Conservation (phyloP, 2,113 vertebrate genomes). For the Esox niger region DNA sequence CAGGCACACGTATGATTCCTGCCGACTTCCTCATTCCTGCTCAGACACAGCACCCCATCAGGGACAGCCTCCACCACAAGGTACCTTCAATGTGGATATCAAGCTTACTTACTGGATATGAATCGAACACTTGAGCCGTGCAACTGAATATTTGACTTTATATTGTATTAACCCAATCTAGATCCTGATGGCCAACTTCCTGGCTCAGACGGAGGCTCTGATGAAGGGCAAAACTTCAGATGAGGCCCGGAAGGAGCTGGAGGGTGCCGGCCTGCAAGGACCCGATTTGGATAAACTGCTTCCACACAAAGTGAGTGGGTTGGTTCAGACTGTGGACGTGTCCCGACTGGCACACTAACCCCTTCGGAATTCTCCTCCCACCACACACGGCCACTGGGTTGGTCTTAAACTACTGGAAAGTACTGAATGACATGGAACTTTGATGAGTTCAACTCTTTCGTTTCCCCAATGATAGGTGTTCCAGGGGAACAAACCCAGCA, state of each 20-base stretch:
- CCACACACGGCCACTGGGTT: background rate
- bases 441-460: background rate
- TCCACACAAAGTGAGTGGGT: slow-evolving; percentile 85
- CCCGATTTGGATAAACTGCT: slow-evolving; percentile 83
- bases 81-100: slow-evolving; percentile 49
- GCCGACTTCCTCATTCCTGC: slow-evolving; percentile 94
- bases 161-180: slow-evolving; percentile 31
- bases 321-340: background rate
- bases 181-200: slow-evolving; percentile 94
- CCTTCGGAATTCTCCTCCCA: too few relatives aligned
- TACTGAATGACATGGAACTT: too few relatives aligned
- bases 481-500: slow-evolving; percentile 94
- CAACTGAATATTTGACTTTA: background rate
- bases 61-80: slow-evolving; percentile 93
- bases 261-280: slow-evolving; percentile 74
- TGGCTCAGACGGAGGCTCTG: slow-evolving; percentile 94
- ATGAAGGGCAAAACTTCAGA: slow-evolving; percentile 90
- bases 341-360: too few relatives aligned
- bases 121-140: too few relatives aligned
- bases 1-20: slow-evolving; percentile 94
- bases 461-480: slow-evolving; percentile 80
- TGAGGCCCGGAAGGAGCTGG: slow-evolving; percentile 87
- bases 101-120: too few relatives aligned
- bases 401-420: background rate
- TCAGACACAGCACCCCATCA: slow-evolving; percentile 90